A percentile compares a stretch with the other conserved stretches of the same genome.
phyloP scores from a whole-genome alignment of 2,888 invertebrate genomes.

The Synanthedon myopaeformis region DNA sequence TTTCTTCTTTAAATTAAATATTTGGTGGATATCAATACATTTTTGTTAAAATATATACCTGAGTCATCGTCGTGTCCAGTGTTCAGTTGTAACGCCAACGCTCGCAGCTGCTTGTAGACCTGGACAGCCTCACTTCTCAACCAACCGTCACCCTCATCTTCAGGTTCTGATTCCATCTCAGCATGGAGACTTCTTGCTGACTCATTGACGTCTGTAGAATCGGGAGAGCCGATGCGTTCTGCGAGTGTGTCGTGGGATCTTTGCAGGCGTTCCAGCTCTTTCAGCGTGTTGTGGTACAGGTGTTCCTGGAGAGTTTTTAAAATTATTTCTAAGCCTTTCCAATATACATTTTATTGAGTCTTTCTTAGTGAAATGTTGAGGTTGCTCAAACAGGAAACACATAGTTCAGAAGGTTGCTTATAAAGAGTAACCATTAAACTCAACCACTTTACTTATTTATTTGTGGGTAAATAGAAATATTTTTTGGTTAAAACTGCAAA shows the following conservation, averaged over 20 bases:
- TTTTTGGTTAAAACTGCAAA: no score
- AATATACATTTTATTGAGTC: no score
- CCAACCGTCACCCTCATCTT: conserved; percentile 68
- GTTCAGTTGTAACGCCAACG: conserved; percentile 79
- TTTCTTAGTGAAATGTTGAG: no score
- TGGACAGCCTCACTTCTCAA: conserved; percentile 75
- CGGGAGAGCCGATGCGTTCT: conserved; percentile 76
- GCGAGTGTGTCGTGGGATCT: conserved; percentile 78
- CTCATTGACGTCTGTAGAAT: conserved; percentile 45
- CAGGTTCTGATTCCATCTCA: conserved; percentile 88
- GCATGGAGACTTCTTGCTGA: conserved; percentile 83
- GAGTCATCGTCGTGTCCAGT: conserved; percentile 82
- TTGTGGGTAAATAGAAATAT: no score
- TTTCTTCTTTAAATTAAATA: conserved; percentile 1
- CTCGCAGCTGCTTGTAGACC: conserved; percentile 79
- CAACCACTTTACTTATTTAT: no score
- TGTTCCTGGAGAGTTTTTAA: conserved; percentile 46
- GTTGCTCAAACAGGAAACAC: no score
- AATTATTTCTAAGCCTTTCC: no score
- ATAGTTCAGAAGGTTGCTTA: no score
- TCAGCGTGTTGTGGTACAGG: conserved; percentile 65
- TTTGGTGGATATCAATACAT: no score
- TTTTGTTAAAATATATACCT: no score
- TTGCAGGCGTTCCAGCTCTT: conserved; percentile 78
- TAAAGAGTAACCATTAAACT: no score